Evolutionary conservation across 2,113 vertebrate species (phyloP).

Genomic region (Cygnus atratus): DNA sequence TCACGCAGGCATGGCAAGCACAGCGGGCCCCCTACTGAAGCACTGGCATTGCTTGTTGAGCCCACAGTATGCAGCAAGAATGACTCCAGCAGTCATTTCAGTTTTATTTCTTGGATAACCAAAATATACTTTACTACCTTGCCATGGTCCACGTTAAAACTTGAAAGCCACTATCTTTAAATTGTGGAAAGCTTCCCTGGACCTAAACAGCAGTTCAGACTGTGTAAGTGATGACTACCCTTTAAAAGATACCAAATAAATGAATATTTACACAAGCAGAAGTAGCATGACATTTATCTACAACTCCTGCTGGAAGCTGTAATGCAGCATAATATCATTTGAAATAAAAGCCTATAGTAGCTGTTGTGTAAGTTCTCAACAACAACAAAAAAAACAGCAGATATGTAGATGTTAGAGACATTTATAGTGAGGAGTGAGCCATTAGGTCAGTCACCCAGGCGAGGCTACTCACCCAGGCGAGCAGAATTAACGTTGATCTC

Average conservation of each 20-base stretch:
- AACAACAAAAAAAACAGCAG: background rate
- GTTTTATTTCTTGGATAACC: background rate
- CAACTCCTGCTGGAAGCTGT: background rate
- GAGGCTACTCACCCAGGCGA: constrained; percentile 57
- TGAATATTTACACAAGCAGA: background rate
- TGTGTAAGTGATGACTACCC: background rate
- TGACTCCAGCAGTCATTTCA: background rate
- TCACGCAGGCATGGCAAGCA: background rate
- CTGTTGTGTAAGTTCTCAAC: background rate
- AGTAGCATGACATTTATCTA: background rate
- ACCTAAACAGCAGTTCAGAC: background rate
- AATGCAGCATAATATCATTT: background rate
- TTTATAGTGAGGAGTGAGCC: background rate
- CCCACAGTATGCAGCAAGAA: background rate
- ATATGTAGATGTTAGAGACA: background rate
- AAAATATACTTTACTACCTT: background rate
- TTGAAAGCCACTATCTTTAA: background rate
- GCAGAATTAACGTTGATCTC: background rate
- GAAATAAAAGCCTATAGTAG: background rate
- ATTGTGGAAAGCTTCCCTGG: background rate
- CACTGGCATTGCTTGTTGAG: background rate
- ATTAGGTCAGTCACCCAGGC: constrained; percentile 21
- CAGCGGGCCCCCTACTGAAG: background rate
- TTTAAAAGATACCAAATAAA: background rate
- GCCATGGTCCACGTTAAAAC: background rate